These are phyloP conservation scores for Patella depressa DNA, from an alignment of 2,888 invertebrate genomes.

Conservation along the genomic window DNA sequence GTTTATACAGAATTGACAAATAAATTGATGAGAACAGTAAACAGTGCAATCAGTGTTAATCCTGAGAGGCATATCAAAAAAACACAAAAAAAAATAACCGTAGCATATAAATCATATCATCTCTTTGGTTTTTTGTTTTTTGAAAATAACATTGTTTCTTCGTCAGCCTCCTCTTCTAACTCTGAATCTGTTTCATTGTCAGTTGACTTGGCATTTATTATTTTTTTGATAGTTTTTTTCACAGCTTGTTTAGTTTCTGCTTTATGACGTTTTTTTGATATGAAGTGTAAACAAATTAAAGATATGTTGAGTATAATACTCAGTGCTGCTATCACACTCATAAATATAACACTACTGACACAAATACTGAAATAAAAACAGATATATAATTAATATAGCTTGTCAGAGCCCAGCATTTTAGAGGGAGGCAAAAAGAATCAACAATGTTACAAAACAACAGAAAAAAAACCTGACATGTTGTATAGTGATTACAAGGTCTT, in stretches of 20 bases:
- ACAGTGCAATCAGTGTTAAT: too few relatives aligned
- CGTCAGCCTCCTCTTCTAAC: conserved; percentile 1
- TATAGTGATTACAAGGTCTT: too few relatives aligned
- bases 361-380: conserved; percentile 42
- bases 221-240: conserved; percentile 18
- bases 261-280: conserved; percentile 25
- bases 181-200: background rate
- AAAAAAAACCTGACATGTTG: too few relatives aligned
- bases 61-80: too few relatives aligned
- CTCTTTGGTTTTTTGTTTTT: conserved; percentile 9
- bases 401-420: too few relatives aligned
- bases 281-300: conserved; percentile 43
- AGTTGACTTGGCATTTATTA: conserved; percentile 9
- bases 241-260: conserved; percentile 17
- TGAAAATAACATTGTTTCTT: conserved; percentile 18
- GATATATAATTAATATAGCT: too few relatives aligned
- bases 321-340: conserved; percentile 40
- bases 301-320: conserved; percentile 49
- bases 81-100: too few relatives aligned
- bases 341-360: conserved; percentile 36
- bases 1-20: too few relatives aligned
- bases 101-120: conserved; percentile 2
- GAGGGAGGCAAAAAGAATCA: background rate
- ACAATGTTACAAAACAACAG: background rate
- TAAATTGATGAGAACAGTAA: too few relatives aligned